Evolutionary conservation across 2,113 vertebrate species (phyloP).

Genomic region (Scopus umbretta): DNA sequence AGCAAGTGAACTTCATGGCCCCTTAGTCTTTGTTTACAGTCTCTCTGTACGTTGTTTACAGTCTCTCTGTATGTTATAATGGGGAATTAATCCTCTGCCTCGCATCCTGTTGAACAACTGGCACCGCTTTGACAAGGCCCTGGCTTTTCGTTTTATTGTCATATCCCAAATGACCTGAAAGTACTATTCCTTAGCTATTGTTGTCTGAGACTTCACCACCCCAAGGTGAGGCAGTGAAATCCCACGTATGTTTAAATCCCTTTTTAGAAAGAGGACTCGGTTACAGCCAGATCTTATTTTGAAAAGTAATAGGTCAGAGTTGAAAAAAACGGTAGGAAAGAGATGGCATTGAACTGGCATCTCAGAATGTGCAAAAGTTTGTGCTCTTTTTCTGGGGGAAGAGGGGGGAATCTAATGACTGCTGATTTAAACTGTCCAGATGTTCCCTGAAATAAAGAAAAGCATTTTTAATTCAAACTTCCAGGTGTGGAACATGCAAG

Average conservation of each 20-base stretch:
- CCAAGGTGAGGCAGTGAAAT: background rate
- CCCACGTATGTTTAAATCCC: background rate
- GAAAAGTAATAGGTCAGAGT: background rate
- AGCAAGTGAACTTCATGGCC: background rate
- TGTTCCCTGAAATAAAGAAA: background rate
- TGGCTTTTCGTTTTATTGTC: conserved; percentile 5
- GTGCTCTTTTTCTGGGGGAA: background rate
- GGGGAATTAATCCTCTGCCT: background rate
- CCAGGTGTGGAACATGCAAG: background rate
- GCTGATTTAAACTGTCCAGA: background rate
- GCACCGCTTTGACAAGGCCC: background rate
- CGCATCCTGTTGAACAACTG: background rate
- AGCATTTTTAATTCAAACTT: background rate
- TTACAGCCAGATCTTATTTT: background rate
- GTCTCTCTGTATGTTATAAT: background rate
- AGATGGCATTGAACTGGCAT: background rate
- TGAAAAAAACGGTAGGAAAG: background rate
- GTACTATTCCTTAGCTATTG: background rate
- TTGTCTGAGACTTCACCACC: background rate
- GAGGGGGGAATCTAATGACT: background rate
- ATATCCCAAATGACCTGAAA: conserved; percentile 32
- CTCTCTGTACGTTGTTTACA: background rate
- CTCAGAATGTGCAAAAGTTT: background rate
- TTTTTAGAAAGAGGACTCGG: background rate
- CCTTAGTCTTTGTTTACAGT: background rate